A percentile compares a stretch with the other conserved stretches of the same genome.
Evolutionary conservation across 2,888 invertebrate genomes (phyloP).

Genomic region (Zaprionus bogoriensis): DNA sequence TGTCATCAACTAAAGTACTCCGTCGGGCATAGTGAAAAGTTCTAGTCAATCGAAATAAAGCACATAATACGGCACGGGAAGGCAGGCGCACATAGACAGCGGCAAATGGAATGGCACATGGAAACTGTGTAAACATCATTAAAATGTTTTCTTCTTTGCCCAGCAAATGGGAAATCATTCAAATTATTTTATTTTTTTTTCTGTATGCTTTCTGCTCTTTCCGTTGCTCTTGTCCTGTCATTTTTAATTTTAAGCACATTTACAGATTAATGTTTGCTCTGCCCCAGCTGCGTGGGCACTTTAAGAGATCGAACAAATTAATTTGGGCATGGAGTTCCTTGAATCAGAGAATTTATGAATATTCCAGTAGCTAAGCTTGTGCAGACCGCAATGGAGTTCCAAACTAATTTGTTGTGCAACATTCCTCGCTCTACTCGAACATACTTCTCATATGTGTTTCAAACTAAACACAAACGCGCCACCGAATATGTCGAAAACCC

Average conservation of each 20-base stretch:
- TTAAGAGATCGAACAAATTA: conserved; percentile 54
- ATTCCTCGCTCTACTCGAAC: conserved; percentile 10
- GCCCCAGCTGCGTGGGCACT: conserved; percentile 25
- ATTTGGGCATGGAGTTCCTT: conserved; percentile 16
- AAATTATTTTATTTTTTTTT: conserved; percentile 45
- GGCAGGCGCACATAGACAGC: background rate
- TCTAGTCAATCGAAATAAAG: conserved; percentile 72
- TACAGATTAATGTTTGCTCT: conserved; percentile 29
- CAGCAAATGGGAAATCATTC: conserved; percentile 63
- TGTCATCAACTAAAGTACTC: conserved; percentile 75
- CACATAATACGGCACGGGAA: conserved; percentile 43
- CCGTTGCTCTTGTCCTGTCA: background rate
- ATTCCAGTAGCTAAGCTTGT: background rate
- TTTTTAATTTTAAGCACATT: conserved; percentile 29
- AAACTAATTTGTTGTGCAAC: conserved; percentile 36
- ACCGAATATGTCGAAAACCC: conserved; percentile 11
- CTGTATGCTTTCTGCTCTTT: conserved; percentile 5
- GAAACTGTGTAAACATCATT: conserved; percentile 67
- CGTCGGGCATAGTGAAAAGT: conserved; percentile 71
- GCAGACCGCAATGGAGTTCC: conserved; percentile 17
- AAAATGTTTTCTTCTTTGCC: conserved; percentile 49
- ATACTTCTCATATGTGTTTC: conserved; percentile 14
- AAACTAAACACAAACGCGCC: conserved; percentile 10
- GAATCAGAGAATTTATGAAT: background rate
- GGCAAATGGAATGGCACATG: conserved; percentile 39